phyloP scores from a whole-genome alignment of 1,140 invertebrate genomes.

The Rhizoglyphus robini region DNA sequence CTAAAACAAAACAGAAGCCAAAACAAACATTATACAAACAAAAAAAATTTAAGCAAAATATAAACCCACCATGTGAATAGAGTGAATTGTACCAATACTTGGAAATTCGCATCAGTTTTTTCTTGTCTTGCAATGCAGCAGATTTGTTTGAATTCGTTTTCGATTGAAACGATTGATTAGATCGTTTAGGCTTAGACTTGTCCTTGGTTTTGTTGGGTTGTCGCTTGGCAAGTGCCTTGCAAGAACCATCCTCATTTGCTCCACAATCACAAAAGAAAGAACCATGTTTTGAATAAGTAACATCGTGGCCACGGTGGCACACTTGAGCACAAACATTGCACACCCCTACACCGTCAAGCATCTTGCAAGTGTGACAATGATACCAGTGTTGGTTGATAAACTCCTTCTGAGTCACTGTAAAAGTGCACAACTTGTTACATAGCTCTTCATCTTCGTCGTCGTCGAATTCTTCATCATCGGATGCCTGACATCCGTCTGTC shows the following conservation, averaged over 20 bases:
- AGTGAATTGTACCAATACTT: constrained; percentile 5
- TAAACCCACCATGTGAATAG: background rate
- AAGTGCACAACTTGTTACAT: constrained; percentile 88
- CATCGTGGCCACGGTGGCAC: constrained; percentile 88
- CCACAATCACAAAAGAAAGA: constrained; percentile 99
- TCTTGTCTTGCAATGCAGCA: background rate
- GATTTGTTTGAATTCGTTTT: background rate
- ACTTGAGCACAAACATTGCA: constrained; percentile 93
- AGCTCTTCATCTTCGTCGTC: constrained; percentile 91
- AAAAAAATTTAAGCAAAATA: background rate
- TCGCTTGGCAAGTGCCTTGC: constrained; percentile 35
- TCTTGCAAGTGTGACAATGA: constrained; percentile 93
- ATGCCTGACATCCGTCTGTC: constrained; percentile 54
- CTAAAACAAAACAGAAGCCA: background rate
- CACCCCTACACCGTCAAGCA: constrained; percentile 94
- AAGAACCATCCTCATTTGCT: constrained; percentile 73
- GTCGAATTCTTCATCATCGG: constrained; percentile 73
- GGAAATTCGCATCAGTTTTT: background rate
- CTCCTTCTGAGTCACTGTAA: constrained; percentile 89
- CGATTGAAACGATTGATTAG: background rate
- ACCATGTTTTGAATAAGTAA: constrained; percentile 94
- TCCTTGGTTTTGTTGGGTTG: background rate
- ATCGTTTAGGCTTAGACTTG: background rate
- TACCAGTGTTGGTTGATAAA: constrained; percentile 95
- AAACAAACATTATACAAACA: background rate